A percentile compares a stretch with the other conserved stretches of the same genome.
Evolutionary conservation across 2,797 vertebrate species (phyloP).

Genomic region (Mallotus villosus): DNA sequence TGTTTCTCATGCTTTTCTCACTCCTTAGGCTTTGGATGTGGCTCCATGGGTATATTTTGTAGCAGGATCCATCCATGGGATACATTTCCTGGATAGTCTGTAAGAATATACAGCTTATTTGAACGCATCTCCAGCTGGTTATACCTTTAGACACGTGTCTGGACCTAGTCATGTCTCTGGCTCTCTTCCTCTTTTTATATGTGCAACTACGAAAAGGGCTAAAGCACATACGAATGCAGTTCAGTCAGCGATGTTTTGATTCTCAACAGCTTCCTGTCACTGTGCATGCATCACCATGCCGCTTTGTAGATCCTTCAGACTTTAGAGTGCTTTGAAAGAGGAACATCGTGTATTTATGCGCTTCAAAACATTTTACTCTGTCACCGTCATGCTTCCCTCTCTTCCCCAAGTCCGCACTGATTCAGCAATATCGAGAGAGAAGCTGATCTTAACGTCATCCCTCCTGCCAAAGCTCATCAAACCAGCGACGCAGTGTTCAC

Average conservation of each 20-base stretch:
- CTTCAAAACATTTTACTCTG: background rate
- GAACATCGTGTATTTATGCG: conserved; percentile 5
- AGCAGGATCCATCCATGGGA: background rate
- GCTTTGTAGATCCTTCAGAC: conserved; percentile 22
- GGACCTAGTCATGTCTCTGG: background rate
- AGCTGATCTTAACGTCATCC: background rate
- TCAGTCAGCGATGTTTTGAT: conserved; percentile 48
- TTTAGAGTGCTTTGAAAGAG: conserved; percentile 10
- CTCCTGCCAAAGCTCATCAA: background rate
- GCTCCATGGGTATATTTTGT: background rate
- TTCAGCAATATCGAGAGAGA: conserved; percentile 18
- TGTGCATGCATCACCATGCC: background rate
- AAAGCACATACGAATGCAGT: conserved; percentile 61
- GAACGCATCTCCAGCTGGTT: conserved; percentile 1
- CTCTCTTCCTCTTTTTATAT: conserved; percentile 26
- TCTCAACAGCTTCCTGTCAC: conserved; percentile 44
- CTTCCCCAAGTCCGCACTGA: background rate
- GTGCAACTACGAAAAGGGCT: conserved; percentile 76
- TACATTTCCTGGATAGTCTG: background rate
- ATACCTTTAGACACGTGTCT: conserved; percentile 21
- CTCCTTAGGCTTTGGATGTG: background rate
- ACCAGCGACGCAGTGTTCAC: conserved; percentile 5
- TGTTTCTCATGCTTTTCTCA: background rate
- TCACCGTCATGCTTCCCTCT: background rate
- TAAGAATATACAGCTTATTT: background rate